Conservation (phyloP, 2,797 vertebrate species). For the Onychomys leucogaster region DNA sequence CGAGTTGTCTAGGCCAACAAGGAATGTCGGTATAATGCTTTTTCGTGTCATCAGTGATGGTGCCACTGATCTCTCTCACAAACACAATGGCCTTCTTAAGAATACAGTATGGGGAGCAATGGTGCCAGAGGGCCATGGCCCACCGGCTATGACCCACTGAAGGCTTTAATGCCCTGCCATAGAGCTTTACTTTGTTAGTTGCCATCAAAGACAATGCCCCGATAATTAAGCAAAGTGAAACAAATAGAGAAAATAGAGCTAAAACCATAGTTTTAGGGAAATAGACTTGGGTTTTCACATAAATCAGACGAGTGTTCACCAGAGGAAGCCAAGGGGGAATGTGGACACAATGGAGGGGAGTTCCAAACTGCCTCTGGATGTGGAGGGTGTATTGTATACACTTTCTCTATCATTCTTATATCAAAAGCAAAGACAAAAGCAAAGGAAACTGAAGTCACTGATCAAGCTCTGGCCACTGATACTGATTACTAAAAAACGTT, state of each 20-base stretch:
- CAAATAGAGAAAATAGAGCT: neutral
- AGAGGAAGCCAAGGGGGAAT: neutral
- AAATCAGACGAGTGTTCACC: neutral
- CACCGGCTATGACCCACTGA: neutral
- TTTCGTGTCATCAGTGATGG: conserved; percentile 2
- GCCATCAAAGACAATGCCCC: neutral
- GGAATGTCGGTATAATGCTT: neutral
- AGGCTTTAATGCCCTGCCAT: neutral
- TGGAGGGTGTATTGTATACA: no score
- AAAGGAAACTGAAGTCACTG: neutral
- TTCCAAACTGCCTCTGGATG: neutral
- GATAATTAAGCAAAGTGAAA: neutral
- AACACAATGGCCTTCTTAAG: neutral
- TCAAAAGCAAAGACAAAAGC: neutral
- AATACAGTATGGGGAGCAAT: neutral
- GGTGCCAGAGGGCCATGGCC: neutral
- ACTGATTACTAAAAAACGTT: accelerated
- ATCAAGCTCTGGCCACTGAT: neutral
- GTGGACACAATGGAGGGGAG: neutral
- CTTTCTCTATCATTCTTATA: neutral
- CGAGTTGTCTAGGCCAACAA: neutral
- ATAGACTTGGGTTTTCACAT: neutral
- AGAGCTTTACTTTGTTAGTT: neutral
- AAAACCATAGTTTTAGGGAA: neutral
- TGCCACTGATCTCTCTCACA: neutral